These are phyloP conservation scores for Patella vulgata DNA, from an alignment of 1,140 invertebrate genomes.

Conservation along the genomic window DNA sequence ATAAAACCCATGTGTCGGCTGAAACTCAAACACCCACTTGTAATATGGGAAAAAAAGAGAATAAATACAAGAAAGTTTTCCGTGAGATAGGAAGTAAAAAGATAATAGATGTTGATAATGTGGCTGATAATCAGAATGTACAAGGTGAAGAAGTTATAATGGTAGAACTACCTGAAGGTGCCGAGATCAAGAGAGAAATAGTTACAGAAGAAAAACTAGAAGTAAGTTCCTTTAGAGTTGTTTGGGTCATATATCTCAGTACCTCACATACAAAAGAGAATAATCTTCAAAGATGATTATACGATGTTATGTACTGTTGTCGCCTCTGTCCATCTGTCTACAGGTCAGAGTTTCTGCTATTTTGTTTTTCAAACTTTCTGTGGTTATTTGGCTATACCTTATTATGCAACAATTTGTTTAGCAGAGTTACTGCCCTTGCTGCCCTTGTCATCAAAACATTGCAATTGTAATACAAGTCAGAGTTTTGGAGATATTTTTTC, in stretches of 20 bases:
- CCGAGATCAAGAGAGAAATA: constrained; percentile 29
- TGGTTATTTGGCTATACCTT: too few relatives aligned
- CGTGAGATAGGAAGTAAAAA: too few relatives aligned
- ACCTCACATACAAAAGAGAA: neutral
- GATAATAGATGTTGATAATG: too few relatives aligned
- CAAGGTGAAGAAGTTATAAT: constrained; percentile 36
- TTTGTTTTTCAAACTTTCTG: neutral
- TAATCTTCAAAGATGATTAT: neutral
- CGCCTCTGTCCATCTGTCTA: neutral
- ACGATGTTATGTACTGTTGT: neutral
- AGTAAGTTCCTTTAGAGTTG: constrained; percentile 11
- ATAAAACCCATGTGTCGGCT: neutral
- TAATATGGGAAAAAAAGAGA: neutral
- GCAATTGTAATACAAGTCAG: too few relatives aligned
- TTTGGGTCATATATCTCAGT: neutral
- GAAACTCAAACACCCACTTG: constrained; percentile 12
- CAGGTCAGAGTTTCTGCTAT: neutral
- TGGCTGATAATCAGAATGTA: neutral
- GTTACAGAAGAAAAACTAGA: constrained; percentile 19
- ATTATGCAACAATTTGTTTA: too few relatives aligned
- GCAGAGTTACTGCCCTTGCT: too few relatives aligned
- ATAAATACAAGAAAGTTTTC: neutral
- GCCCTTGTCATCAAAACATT: too few relatives aligned
- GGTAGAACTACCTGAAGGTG: constrained; percentile 46
- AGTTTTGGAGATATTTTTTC: too few relatives aligned